Base-by-base conservation (phyloP, 1,140 invertebrate genomes). In the Drosophila aff. region DNA sequence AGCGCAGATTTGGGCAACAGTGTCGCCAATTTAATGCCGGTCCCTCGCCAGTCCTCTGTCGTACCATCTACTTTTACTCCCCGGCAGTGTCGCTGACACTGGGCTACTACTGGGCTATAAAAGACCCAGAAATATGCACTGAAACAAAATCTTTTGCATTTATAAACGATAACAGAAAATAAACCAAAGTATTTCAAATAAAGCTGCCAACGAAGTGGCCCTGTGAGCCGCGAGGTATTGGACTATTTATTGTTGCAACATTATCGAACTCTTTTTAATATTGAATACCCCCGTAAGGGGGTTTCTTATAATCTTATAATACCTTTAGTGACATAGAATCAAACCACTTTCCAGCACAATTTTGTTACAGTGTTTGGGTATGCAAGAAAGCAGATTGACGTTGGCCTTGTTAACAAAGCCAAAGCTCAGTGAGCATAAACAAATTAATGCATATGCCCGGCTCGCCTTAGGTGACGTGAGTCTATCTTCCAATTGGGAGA, bases 1-100 rank as follows among this genome's bases (percentile, higher is more conserved):
- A 81, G 80, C 72, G 68, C 68, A 83, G 83, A 87, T 83, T 87
- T 89, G 61, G 77, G 84, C 84, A 90, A 90, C 84, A 87, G 68
- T 87, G 84, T 87, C 85, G 62, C 59, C 84, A 78, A 55, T 78
- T 89, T 87, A 87, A 84, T 87, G 77, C 58, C 36, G 36, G 40
- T 67, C 47, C 52, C 33, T 23, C 7, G 57, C 40, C 55, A 31
- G 3, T 62, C 41, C 15, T 41, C 21, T 8, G 15, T n/a, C 33
- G 16, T 59, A n/a, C 36, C 62, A 41, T 28, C 26, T 15, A 18
- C 46, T 26, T 13, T 13, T 11, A 31, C 26, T 68, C 26, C 61
- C 18, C 55, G 68, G 43, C 68, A 74, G 50, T 58, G 65, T 15
- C 57, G 47, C 49, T 57, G 81, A 64, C 47, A 66, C 46, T 73